Conservation (phyloP, 2,888 invertebrate genomes). For the Quadroppia sp. region DNA sequence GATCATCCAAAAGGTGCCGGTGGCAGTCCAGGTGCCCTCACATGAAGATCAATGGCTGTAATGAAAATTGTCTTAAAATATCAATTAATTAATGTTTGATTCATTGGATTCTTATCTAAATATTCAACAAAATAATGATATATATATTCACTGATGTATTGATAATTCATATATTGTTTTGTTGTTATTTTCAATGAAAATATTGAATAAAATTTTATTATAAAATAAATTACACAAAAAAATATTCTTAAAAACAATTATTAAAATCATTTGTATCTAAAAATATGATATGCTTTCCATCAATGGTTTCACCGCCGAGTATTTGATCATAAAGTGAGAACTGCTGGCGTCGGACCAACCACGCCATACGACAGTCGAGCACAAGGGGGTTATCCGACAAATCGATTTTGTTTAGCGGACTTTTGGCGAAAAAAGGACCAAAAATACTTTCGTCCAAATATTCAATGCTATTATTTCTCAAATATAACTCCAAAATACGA, state of each 20-base stretch:
- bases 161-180: too few relatives aligned
- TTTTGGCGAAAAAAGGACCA: background rate
- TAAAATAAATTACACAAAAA: too few relatives aligned
- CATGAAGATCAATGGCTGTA: too few relatives aligned
- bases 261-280: background rate
- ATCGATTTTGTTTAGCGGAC: background rate
- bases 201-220: too few relatives aligned
- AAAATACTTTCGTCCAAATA: background rate
- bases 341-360: background rate
- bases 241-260: too few relatives aligned
- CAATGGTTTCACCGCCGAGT: background rate
- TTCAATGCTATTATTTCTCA: background rate
- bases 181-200: too few relatives aligned
- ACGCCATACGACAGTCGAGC: slow-evolving; percentile 22
- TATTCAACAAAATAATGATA: too few relatives aligned
- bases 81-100: too few relatives aligned
- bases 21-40: background rate
- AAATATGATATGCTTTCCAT: background rate
- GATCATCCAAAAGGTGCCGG: background rate
- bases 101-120: too few relatives aligned
- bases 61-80: too few relatives aligned
- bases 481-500: background rate
- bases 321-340: background rate
- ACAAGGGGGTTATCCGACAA: background rate
- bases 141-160: too few relatives aligned